phyloP scores from a whole-genome alignment of 2,113 vertebrate genomes.

The Onychostoma macrolepis region DNA sequence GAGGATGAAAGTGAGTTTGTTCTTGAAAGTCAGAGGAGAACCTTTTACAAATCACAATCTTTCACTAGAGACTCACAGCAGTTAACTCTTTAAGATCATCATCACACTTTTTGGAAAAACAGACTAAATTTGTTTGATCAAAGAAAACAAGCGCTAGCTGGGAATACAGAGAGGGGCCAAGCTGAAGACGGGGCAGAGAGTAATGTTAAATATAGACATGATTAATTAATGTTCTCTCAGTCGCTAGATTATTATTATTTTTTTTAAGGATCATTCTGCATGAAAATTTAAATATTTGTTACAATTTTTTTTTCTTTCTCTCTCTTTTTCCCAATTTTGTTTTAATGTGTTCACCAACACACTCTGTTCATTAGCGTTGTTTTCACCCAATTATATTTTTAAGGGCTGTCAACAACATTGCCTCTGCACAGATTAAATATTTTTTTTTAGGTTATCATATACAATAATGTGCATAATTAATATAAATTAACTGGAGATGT shows the following conservation, averaged over 20 bases:
- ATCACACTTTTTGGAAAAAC: constrained; percentile 18
- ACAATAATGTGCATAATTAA: background rate
- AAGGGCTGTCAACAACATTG: background rate
- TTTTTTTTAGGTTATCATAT: background rate
- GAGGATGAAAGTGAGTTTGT: constrained; percentile 21
- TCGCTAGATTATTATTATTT: background rate
- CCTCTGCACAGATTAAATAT: background rate
- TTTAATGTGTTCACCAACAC: background rate
- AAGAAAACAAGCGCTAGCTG: background rate
- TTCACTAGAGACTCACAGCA: constrained; percentile 15
- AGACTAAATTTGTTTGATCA: constrained; percentile 15
- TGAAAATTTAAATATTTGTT: background rate
- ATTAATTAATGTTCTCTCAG: background rate
- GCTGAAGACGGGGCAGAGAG: background rate
- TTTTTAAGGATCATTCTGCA: background rate
- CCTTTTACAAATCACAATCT: constrained; percentile 34
- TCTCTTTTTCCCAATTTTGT: background rate
- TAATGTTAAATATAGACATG: background rate
- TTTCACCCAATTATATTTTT: background rate
- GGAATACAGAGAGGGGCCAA: background rate
- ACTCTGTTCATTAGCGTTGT: background rate
- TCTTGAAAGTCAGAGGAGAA: constrained; percentile 24
- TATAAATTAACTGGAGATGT: background rate
- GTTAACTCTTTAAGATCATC: constrained; percentile 23
- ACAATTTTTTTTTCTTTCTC: background rate